These are phyloP conservation scores for Siderastrea siderea DNA, from an alignment of 92 coral and sea anemone genomes.

Conservation along the genomic window DNA sequence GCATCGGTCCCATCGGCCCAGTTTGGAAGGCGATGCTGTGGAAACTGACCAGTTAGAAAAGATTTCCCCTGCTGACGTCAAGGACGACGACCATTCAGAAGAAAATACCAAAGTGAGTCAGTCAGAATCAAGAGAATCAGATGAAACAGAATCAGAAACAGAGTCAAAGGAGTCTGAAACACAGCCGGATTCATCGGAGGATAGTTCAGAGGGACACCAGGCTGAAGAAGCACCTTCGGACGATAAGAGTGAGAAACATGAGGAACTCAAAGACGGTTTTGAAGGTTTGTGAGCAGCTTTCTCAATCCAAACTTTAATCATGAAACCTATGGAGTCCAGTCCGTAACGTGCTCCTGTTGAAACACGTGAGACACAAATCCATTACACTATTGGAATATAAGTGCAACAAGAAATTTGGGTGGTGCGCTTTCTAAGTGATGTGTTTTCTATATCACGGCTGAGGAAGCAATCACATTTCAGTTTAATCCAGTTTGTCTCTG, in stretches of 20 bases:
- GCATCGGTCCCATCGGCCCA: background rate
- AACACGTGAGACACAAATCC: background rate
- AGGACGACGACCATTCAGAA: background rate
- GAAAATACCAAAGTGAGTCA: slow-evolving; percentile 7
- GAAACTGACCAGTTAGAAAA: slow-evolving; percentile 16
- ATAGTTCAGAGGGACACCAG: slow-evolving; percentile 1
- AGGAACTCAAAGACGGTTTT: slow-evolving; percentile 49
- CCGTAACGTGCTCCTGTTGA: background rate
- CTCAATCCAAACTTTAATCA: background rate
- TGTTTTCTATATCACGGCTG: no score
- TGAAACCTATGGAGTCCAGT: background rate
- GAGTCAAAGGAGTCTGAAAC: slow-evolving; percentile 6
- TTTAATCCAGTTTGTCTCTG: no score
- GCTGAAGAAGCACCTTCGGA: background rate
- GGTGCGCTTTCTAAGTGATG: no score
- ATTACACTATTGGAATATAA: no score
- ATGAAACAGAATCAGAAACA: background rate
- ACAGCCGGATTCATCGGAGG: slow-evolving; percentile 17
- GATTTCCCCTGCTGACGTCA: background rate
- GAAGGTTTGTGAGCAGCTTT: slow-evolving; percentile 24
- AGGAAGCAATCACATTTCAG: no score
- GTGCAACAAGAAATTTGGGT: no score
- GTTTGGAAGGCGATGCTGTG: background rate
- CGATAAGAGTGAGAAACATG: slow-evolving; percentile 39
- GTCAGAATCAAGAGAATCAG: slow-evolving; percentile 34